Conservation (phyloP, 2,888 invertebrate species). For the Platynereis dumerilii region DNA sequence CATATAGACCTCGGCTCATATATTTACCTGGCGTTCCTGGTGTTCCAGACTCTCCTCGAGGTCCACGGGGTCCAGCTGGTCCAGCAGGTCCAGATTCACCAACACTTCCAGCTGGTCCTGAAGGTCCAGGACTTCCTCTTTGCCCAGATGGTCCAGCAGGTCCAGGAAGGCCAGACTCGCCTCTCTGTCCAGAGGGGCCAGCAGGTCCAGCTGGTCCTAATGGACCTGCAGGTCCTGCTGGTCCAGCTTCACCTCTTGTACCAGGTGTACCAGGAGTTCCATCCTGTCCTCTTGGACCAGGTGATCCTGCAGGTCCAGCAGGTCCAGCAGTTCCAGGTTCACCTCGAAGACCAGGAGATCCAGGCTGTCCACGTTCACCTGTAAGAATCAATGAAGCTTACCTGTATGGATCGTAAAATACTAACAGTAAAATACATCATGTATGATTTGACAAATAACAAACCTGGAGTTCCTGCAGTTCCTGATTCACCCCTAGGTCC, state of each 20-base stretch:
- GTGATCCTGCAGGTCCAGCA: conserved; percentile 3
- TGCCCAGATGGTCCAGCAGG: conserved; percentile 34
- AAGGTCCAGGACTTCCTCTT: conserved; percentile 25
- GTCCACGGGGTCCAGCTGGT: conserved; percentile 15
- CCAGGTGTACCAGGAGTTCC: conserved; percentile 5
- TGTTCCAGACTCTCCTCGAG: conserved; percentile 22
- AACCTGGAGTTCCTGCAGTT: conserved; percentile 2
- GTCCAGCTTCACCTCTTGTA: conserved; percentile 20
- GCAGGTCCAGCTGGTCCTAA: conserved; percentile 61
- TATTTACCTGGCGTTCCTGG: conserved; percentile 29
- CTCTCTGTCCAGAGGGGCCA: conserved; percentile 28
- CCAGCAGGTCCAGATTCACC: conserved; percentile 24
- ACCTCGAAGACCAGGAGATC: conserved; percentile 3
- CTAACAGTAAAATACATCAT: conserved; percentile 1
- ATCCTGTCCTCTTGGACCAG: conserved; percentile 6
- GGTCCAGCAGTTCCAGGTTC: conserved; percentile 13
- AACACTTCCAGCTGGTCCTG: conserved; percentile 23
- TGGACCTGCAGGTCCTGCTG: conserved; percentile 1
- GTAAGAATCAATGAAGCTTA: too few species aligned
- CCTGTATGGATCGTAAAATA: too few species aligned
- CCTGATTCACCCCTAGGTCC: conserved; percentile 11
- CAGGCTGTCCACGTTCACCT: conserved; percentile 11
- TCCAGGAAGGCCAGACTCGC: conserved; percentile 32
- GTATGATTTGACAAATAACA: not conserved
- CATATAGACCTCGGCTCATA: too few species aligned